A percentile compares a stretch with the other conserved stretches of the same genome.
phyloP scores from a whole-genome alignment of 2,888 invertebrate species.

The Vanessa cardui region DNA sequence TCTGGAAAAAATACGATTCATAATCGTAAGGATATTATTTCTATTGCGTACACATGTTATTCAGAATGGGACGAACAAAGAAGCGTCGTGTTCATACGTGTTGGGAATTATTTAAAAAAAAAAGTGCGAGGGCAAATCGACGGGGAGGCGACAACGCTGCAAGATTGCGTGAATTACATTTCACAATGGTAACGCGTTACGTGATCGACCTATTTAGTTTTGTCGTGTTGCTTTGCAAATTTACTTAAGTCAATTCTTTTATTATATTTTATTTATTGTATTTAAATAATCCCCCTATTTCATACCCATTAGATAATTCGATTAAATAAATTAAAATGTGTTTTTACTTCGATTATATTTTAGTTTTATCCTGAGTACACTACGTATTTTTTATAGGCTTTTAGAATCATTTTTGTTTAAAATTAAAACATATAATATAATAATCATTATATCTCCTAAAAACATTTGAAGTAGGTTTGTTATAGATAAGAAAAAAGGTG shows the following conservation, averaged over 20 bases:
- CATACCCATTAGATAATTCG: no score
- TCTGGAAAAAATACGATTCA: constrained; percentile 53
- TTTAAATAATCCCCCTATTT: no score
- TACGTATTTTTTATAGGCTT: no score
- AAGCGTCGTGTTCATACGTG: constrained; percentile 61
- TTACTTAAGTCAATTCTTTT: neutral
- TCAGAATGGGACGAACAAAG: constrained; percentile 77
- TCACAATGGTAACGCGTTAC: constrained; percentile 70
- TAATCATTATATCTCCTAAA: no score
- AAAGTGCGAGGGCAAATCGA: constrained; percentile 54
- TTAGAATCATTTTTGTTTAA: no score
- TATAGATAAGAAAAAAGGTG: no score
- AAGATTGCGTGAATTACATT: constrained; percentile 64
- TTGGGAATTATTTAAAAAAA: constrained; percentile 67
- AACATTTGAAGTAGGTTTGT: no score
- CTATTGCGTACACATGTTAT: constrained; percentile 61
- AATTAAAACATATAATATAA: no score
- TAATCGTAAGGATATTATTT: constrained; percentile 51
- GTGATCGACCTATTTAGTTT: constrained; percentile 69
- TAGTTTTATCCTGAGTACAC: no score
- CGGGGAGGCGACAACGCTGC: constrained; percentile 65
- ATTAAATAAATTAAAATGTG: no score
- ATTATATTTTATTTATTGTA: no score
- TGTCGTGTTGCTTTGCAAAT: constrained; percentile 54
- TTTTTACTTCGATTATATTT: no score